Evolutionary conservation across 2,888 invertebrate genomes (phyloP), one percentile per base, ranked within the genome.

Genomic region (Ochropleura leucogaster): DNA sequence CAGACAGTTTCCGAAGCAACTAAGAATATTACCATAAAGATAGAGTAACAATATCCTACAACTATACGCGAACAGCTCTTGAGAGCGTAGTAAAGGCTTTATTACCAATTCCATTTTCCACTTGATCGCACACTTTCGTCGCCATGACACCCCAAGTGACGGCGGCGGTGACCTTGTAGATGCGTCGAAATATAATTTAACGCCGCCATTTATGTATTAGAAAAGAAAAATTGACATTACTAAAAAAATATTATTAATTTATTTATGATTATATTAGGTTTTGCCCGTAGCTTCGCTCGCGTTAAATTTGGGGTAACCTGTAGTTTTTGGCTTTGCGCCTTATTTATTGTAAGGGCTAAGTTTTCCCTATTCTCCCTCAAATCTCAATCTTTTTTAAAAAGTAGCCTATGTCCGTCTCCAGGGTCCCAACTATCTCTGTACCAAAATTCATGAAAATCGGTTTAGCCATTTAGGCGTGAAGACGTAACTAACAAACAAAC

Each of bases 81-180:
- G 62, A 79, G 65, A 70, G 47, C 53, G 42, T 16, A 55, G 16
- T 65, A 62, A 77, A 73, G 68, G 57, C 51, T 82, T 78, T 80
- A 85, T 77, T 77, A 80, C 68, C 70, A 62, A 87, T 78, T 75
- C 66, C 60, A 79, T 76, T 87, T 85, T 76, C 77, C 63, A 55
- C 73, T 82, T 76, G 75, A 79, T 68, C 66, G 66, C 77, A 18
- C 74, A 7, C 60, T 66, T 64, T 65, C 53, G 70, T 20, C 30
- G 72, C 62, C 80, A 74, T 79, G 79, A 59, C 83, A 78, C 59
- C 62, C 44, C 55, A 44, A 62, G 30, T n/a, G 12, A 6, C 3
- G 53, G 53, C 55, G 53, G 59, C 78, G 53, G 30, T 83, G 57
- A 57, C 79, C 68, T 79, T 72, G 79, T 46, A 51, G n/a, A 64